Percentiles rank a stretch among this genome's conserved stretches.
Conservation (phyloP, 2,797 vertebrate species). For the Mastacembelus armatus region DNA sequence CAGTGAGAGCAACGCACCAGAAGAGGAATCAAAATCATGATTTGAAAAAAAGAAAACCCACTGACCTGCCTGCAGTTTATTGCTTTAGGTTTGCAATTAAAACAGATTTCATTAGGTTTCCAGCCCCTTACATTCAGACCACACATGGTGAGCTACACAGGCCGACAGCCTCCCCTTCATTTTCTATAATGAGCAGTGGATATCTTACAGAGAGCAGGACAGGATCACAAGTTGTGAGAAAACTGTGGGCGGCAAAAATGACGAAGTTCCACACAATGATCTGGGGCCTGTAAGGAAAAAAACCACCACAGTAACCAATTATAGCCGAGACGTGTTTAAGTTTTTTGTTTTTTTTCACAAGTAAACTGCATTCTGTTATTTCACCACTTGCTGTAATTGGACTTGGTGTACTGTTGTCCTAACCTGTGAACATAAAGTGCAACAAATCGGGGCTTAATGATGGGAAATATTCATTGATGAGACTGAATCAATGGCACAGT, state of each 20-base stretch:
- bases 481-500: not conserved
- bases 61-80: not conserved
- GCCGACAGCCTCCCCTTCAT: not conserved
- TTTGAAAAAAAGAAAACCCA: too few species aligned
- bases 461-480: not conserved
- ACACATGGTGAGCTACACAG: not conserved
- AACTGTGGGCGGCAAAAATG: constrained; percentile 1
- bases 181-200: constrained; percentile 4
- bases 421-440: too few species aligned
- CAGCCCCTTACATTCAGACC: not conserved
- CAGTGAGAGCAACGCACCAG: not conserved
- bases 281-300: not conserved
- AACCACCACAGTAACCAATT: not conserved
- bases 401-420: too few species aligned
- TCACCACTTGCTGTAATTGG: too few species aligned
- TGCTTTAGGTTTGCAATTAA: not conserved
- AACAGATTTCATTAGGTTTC: not conserved
- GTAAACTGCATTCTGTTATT: not conserved
- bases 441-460: not conserved
- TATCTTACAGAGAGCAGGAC: not conserved
- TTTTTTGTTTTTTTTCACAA: too few species aligned
- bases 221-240: not conserved
- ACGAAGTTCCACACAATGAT: not conserved
- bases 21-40: not conserved
- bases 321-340: not conserved